These are phyloP conservation scores for Agapornis roseicollis DNA, from an alignment of 2,113 vertebrate species.

Conservation along the genomic window DNA sequence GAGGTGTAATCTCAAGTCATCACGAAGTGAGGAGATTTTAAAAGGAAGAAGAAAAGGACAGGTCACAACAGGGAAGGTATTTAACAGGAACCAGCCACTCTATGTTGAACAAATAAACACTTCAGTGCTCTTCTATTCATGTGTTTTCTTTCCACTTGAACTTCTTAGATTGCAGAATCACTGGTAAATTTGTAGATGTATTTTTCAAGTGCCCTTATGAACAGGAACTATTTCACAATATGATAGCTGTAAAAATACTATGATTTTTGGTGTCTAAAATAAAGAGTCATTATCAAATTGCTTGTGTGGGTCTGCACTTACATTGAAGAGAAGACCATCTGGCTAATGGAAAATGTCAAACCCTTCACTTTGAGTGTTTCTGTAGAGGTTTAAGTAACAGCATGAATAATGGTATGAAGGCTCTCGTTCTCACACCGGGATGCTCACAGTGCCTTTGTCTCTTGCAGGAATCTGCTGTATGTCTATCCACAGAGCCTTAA, in stretches of 20 bases:
- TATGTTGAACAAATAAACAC: neutral
- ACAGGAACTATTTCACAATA: neutral
- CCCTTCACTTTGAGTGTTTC: neutral
- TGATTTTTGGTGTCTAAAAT: neutral
- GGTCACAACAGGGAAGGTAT: neutral
- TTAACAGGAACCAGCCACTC: neutral
- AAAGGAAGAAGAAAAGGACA: neutral
- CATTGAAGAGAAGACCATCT: neutral
- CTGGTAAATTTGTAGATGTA: neutral
- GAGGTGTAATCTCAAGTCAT: neutral
- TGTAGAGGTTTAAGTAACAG: neutral
- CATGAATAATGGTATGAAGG: neutral
- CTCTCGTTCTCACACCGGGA: neutral
- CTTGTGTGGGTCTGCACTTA: neutral
- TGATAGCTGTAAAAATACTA: neutral
- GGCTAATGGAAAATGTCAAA: neutral
- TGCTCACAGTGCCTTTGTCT: neutral
- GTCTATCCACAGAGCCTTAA: conserved; percentile 97
- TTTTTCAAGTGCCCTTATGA: neutral
- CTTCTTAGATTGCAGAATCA: neutral
- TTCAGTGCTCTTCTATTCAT: neutral
- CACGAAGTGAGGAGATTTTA: neutral
- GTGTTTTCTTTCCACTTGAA: neutral
- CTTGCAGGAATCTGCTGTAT: conserved; percentile 92
- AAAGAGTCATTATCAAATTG: neutral